Evolutionary conservation across 2,797 vertebrate genomes (phyloP), one percentile per base, ranked within the genome.

Genomic region (Oreortyx pictus): DNA sequence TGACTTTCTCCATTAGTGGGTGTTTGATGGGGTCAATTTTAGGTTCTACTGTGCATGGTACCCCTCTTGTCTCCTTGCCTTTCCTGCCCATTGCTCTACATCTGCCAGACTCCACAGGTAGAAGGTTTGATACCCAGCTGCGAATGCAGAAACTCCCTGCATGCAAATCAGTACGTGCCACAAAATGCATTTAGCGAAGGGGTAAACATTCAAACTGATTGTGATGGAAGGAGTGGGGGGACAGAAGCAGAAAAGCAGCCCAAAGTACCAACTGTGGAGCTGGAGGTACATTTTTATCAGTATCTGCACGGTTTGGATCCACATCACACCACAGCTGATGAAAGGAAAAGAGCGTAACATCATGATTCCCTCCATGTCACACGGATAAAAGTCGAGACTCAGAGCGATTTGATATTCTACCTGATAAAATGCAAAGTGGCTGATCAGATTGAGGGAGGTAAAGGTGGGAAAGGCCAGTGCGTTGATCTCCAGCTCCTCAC

Each of bases 401-500:
- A 0, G 67, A 76, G 52, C 61, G 77, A 31, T 50, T 80, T 66
- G 78, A 4, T 88, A 70, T 76, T 87, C 70, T 17, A 52, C 73
- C 31, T 46, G 66, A 56, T 39, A 73, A 81, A 83, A 94, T 43
- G 73, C 7, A 72, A 82, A 93, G 54, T 0, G 72, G 59, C 56
- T 39, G 2, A 59, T 66, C 47, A 35, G 43, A 6, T 27, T 29
- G 50, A 24, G 23, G 66, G 56, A 89, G 47, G 39, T 22, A 49
- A 79, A 23, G 33, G 11, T 39, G 67, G 85, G 35, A 39, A 64
- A 76, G 67, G 27, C 46, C 78, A 37, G 20, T 0, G 18, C 54
- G 57, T 80, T 82, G 41, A 89, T 75, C 61, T 52, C 43, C 75
- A 91, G 54, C 81, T 87, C 72, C 70, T 66, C 37, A 71, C 8